Base-by-base conservation (phyloP, 2,113 vertebrate genomes). In the Pangasianodon gigas region DNA sequence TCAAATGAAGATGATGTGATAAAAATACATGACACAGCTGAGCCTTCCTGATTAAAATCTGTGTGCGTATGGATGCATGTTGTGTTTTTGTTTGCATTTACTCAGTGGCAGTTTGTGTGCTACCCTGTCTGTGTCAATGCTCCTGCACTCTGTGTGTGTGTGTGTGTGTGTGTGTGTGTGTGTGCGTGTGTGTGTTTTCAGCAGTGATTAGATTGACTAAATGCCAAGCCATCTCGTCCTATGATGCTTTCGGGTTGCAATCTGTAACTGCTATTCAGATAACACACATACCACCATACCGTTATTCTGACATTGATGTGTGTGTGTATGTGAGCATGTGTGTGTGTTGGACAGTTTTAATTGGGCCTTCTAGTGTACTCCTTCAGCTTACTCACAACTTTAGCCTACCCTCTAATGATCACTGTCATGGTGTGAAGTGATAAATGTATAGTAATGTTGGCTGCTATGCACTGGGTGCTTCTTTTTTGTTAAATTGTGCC, bases 21-120 rank as follows among this genome's bases (percentile, higher is more conserved):
- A 85, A 89, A 89, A 89, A 89, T 77, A 89, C 41, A 85, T 85
- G 52, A 77, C 88, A 85, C 69, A 77, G 88, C 82, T 84, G 81
- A 89, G 88, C 26, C 81, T 85, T 71, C 52, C 69, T 77, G 32
- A 85, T 37, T 56, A 19, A 67, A 82, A 32, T 56, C 14, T 56
- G 24, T 80, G 29, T 80, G 41, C 80, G 87, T 67, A 7, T 82
- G 18, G 29, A 44, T 83, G 48, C 24, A 44, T 54, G 87, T 46
- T 67, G 60, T n/a, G 7, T 85, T 85, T 67, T 46, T 69, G 11
- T 51, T 85, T 69, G 26, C 44, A 67, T 67, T 48, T 85, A 67
- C 60, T n/a, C 29, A n/a, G 6, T 67, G 44, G 60, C 24, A 44
- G 86, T 60, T 41, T 32, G 24, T 32, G 26, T 67, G 37, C 58